A percentile compares a stretch with the other conserved stretches of the same genome.
These are phyloP conservation scores for Drosophila bipectinata DNA, from an alignment of 1,140 invertebrate species.

Conservation along the genomic window DNA sequence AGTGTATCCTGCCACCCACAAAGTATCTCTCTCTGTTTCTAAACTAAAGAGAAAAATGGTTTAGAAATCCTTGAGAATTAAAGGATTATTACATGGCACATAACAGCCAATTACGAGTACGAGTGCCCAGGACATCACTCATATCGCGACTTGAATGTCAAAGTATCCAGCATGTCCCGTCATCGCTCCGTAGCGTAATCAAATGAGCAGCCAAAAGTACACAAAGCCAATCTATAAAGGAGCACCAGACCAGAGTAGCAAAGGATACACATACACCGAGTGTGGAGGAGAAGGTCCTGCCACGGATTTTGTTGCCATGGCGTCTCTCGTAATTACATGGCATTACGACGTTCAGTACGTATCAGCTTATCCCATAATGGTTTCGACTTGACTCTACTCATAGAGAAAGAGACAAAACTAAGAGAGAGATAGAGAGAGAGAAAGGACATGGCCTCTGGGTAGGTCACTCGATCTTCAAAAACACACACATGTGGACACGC, in stretches of 20 bases:
- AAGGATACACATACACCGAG: background rate
- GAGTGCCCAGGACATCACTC: background rate
- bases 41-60: background rate
- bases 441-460: too few relatives aligned
- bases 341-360: constrained; percentile 30
- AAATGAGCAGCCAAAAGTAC: constrained; percentile 1
- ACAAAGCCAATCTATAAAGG: background rate
- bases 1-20: background rate
- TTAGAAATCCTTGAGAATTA: background rate
- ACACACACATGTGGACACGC: background rate
- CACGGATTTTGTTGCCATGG: constrained; percentile 19
- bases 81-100: constrained; percentile 1
- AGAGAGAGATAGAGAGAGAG: background rate
- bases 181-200: background rate
- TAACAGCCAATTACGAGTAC: constrained; percentile 1
- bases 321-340: constrained; percentile 24
- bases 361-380: constrained; percentile 33
- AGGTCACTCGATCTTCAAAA: background rate
- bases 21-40: too few relatives aligned
- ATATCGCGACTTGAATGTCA: background rate
- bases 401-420: background rate
- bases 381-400: background rate
- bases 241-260: too few relatives aligned
- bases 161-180: background rate
- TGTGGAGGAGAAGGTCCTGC: background rate